A percentile compares a stretch with the other conserved stretches of the same genome.
phyloP scores from a whole-genome alignment of 2,888 invertebrate species.

The Temnothorax unifasciatus region DNA sequence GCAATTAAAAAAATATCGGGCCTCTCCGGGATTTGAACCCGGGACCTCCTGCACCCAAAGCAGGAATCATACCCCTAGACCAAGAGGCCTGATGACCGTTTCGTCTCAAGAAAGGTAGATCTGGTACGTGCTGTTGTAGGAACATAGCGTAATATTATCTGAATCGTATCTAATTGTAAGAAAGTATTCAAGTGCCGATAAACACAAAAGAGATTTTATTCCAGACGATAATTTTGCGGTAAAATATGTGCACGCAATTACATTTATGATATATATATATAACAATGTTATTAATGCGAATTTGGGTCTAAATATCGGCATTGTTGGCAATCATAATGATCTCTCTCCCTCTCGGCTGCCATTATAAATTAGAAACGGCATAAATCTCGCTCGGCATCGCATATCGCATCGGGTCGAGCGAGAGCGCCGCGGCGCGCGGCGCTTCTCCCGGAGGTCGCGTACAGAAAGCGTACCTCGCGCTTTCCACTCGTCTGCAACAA shows the following conservation, averaged over 20 bases:
- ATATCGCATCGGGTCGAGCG: no score
- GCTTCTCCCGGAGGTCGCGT: not conserved
- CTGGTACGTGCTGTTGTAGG: not conserved
- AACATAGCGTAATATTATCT: not conserved
- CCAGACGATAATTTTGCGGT: not conserved
- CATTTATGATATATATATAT: no score
- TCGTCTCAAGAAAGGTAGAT: conserved; percentile 1
- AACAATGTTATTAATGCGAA: not conserved
- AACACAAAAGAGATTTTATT: not conserved
- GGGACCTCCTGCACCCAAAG: conserved; percentile 87
- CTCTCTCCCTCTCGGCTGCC: not conserved
- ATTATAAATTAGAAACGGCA: conserved; percentile 9
- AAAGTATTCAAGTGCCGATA: not conserved
- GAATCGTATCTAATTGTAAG: not conserved
- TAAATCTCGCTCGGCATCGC: conserved; percentile 2
- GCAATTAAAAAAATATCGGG: conserved; percentile 77
- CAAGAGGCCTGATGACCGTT: conserved; percentile 83
- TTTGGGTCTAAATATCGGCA: not conserved
- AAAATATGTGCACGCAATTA: not conserved
- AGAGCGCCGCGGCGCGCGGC: no score
- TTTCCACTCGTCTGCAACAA: conserved; percentile 25
- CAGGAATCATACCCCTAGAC: conserved; percentile 87
- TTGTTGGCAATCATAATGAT: not conserved
- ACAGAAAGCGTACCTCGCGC: conserved; percentile 5
- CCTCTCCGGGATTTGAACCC: conserved; percentile 87